A percentile compares a stretch with the other conserved stretches of the same genome.
Conservation (phyloP, 2,113 vertebrate genomes). For the Hylia prasina region DNA sequence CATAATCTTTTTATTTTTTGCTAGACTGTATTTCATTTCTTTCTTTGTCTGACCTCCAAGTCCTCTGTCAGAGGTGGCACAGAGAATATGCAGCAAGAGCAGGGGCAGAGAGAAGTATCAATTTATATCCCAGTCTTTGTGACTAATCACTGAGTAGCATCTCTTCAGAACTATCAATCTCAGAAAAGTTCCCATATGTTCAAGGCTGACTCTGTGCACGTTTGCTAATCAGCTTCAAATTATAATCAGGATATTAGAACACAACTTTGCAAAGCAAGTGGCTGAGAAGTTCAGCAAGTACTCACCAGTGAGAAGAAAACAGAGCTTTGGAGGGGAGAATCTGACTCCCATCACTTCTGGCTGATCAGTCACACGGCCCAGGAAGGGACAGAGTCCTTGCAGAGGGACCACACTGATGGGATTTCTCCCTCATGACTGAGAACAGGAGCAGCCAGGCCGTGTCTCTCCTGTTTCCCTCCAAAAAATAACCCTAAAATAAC, state of each 20-base stretch:
- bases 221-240: slow-evolving; percentile 25
- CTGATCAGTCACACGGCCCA: not conserved
- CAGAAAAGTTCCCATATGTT: not conserved
- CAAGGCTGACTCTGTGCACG: not conserved
- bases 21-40: not conserved
- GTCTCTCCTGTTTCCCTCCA: not conserved
- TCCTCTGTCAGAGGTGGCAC: not conserved
- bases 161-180: slow-evolving; percentile 8
- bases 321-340: not conserved
- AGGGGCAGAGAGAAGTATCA: not conserved
- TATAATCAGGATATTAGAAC: not conserved
- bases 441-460: not conserved
- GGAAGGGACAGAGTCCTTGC: not conserved
- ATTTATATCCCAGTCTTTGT: not conserved
- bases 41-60: not conserved
- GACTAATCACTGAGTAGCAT: not conserved
- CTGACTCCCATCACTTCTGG: not conserved
- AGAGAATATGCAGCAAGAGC: not conserved
- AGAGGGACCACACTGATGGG: not conserved
- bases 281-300: slow-evolving; percentile 1
- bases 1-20: not conserved
- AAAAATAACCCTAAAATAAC: not conserved
- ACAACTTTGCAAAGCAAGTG: not conserved
- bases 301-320: not conserved
- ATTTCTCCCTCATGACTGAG: not conserved